phyloP scores from a whole-genome alignment of 2,797 vertebrate genomes.

The Alcedo quadribrachys region DNA sequence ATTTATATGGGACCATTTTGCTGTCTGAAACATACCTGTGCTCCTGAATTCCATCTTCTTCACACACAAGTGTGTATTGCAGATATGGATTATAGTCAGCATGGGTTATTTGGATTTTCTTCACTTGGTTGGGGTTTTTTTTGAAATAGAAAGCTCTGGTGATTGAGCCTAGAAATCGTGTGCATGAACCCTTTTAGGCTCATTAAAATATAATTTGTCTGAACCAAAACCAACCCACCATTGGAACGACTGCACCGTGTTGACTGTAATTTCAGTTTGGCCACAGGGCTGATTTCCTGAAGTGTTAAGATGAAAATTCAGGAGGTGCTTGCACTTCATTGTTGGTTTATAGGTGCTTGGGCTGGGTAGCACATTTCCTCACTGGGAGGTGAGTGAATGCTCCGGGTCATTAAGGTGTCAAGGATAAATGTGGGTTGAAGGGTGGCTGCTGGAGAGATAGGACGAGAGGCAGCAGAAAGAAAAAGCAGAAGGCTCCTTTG shows the following conservation, averaged over 20 bases:
- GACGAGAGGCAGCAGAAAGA: constrained; percentile 1
- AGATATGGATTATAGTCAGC: background rate
- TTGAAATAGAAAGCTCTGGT: background rate
- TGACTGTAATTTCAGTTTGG: background rate
- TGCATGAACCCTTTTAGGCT: background rate
- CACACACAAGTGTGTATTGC: background rate
- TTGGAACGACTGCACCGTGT: background rate
- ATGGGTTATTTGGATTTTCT: background rate
- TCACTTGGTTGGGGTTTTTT: background rate
- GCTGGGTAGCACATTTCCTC: background rate
- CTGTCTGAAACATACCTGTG: background rate
- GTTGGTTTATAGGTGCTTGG: constrained; percentile 1
- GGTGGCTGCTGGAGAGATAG: constrained; percentile 27
- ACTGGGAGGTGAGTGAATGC: background rate
- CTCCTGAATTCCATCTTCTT: background rate
- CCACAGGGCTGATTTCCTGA: background rate
- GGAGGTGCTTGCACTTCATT: constrained; percentile 14
- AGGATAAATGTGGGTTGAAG: constrained; percentile 33
- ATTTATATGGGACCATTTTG: background rate
- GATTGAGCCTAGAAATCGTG: background rate
- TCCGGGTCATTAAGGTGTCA: constrained; percentile 18
- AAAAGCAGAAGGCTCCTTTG: constrained; percentile 27
- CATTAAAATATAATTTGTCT: background rate
- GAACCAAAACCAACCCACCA: background rate
- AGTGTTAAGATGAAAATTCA: background rate